Evolutionary conservation across 2,888 invertebrate species (phyloP).

Genomic region (Brachylomia viminalis): DNA sequence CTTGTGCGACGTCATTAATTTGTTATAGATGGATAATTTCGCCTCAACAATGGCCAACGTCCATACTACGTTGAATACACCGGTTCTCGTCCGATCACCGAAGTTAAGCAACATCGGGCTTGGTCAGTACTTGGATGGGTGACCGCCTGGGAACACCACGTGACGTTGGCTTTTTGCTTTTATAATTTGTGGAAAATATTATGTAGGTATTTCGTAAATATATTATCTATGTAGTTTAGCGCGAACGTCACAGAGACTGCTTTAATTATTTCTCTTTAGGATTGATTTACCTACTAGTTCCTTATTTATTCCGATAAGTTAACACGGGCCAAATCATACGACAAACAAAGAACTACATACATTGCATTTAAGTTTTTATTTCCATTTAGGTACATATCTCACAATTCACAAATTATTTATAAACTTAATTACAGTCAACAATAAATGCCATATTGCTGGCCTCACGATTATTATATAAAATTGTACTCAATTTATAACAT

Average conservation of each 20-base stretch:
- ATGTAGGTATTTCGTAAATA: too few species aligned
- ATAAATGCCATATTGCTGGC: slow-evolving; percentile 25
- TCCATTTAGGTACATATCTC: slow-evolving; percentile 42
- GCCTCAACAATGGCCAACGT: slow-evolving; percentile 28
- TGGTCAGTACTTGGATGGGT: slow-evolving; percentile 86
- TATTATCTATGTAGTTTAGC: too few species aligned
- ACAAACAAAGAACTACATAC: too few species aligned
- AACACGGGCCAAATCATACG: background rate
- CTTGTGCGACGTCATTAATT: background rate
- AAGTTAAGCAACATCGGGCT: slow-evolving; percentile 79
- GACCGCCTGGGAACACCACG: slow-evolving; percentile 85
- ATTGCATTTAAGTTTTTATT: slow-evolving; percentile 32
- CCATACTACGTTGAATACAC: slow-evolving; percentile 85
- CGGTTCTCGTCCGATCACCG: slow-evolving; percentile 70
- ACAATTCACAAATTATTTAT: slow-evolving; percentile 58
- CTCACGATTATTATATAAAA: slow-evolving; percentile 33
- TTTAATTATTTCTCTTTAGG: too few species aligned
- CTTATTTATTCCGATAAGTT: background rate
- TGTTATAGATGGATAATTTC: background rate
- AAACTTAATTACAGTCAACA: slow-evolving; percentile 63
- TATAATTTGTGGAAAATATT: too few species aligned
- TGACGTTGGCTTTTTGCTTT: slow-evolving; percentile 59
- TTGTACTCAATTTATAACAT: slow-evolving; percentile 37
- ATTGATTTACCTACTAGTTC: background rate
- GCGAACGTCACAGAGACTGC: too few species aligned